Evolutionary conservation across 2,113 vertebrate genomes (phyloP), one percentile per base, ranked within the genome.

Genomic region (Danionella cerebrum): DNA sequence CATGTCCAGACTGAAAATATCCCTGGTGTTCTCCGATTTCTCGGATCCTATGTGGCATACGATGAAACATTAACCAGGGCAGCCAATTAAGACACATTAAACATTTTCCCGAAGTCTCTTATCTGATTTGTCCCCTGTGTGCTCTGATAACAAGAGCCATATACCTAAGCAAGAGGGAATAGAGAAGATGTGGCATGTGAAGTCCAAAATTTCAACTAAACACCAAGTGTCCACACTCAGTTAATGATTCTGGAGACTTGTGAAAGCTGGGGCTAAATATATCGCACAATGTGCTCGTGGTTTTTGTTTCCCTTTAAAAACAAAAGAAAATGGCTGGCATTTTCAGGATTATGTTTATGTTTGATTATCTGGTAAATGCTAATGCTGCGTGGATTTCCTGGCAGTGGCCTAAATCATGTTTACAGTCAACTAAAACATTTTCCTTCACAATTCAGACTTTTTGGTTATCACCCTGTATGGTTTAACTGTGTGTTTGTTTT

Each of bases 71-170:
- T 64, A 64, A 64, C 60, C 44, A 3, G 44, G 16, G 18, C 21
- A 5, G 2, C 12, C 44, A 64, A 24, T 64, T 64, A 36, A 48
- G 31, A 16, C 44, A 4, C 60, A 12, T 48, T 64, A 14, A 35
- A 24, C 58, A 60, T 48, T 57, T 48, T 64, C 18, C 16, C 7
- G 48, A 64, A 35, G 42, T 47, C 29, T 64, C 44, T 63, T 48
- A 64, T 64, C 60, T 64, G 25, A 1, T 22, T 48, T 16, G 1
- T n/a, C 12, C 18, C 36, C 35, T 64, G 29, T 64, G 27, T 47
- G 27, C 4, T 1, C 48, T 48, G 60, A 64, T 64, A 50, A 64
- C 25, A 25, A 29, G 18, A 45, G 44, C 44, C 13, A 60, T 60
- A 60, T 45, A 64, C 22, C 24, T n/a, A 59, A 42, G 35, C 13